A percentile compares a stretch with the other conserved stretches of the same genome.
These are phyloP conservation scores for Scaptomyza montana DNA, from an alignment of 1,140 invertebrate genomes.

Conservation along the genomic window DNA sequence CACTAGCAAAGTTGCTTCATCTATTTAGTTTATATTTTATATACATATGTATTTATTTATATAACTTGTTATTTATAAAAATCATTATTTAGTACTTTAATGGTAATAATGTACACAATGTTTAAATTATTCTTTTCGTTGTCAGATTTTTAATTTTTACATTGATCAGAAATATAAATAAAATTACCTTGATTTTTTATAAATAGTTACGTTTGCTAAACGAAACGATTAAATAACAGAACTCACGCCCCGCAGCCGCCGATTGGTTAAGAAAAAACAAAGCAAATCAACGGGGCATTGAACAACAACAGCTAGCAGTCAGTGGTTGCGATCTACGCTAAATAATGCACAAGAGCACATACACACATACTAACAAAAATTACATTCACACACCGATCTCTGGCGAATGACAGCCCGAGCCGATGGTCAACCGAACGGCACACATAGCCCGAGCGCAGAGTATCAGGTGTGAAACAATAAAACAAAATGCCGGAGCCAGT, in stretches of 20 bases:
- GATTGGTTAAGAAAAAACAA: constrained; percentile 63
- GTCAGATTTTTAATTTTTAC: no score
- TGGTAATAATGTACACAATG: no score
- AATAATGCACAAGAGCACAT: constrained; percentile 1
- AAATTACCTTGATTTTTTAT: no score
- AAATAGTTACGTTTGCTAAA: neutral
- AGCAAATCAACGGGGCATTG: constrained; percentile 40
- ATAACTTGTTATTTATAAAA: neutral
- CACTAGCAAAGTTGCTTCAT: neutral
- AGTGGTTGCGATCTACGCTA: constrained; percentile 42
- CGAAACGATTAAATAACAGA: neutral
- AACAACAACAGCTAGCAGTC: constrained; percentile 24
- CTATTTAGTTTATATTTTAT: neutral
- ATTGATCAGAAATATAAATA: no score
- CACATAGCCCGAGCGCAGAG: constrained; percentile 16
- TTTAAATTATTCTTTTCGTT: no score
- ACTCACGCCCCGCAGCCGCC: constrained; percentile 3
- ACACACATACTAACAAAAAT: neutral
- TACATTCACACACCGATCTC: constrained; percentile 47
- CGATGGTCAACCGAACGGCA: constrained; percentile 60
- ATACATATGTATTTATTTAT: no score
- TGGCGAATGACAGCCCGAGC: constrained; percentile 59
- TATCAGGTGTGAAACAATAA: constrained; percentile 59
- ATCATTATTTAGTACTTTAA: no score
- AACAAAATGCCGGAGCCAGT: constrained; percentile 45